Evolutionary conservation across 2,888 invertebrate species (phyloP), one percentile per base, ranked within the genome.

Genomic region (Itoplectis maculator): DNA sequence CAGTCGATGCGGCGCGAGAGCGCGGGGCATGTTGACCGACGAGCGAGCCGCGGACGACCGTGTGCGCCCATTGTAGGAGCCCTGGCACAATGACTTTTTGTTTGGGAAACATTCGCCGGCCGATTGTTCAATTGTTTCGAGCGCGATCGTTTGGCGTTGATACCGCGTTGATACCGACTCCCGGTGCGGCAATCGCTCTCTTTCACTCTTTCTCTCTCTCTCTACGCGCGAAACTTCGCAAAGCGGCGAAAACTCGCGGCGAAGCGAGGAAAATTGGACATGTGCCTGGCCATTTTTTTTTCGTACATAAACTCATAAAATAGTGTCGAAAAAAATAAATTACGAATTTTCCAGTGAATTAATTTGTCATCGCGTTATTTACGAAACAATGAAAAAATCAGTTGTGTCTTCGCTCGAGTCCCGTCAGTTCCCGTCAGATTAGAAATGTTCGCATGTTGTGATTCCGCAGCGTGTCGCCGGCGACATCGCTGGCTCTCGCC

Each of bases 21-120:
- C 45, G 49, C 78, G 77, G 77, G 79, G 84, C 88, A 88, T 90
- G 90, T 90, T 90, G 90, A 90, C 83, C 73, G 84, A 89, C 84
- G 81, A 84, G 74, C 68, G 84, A 86, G 86, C 86, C 86, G 86
- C 73, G 79, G 77, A 85, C 79, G 85, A 84, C 86, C 80, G 86
- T 90, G 87, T 90, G 88, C 88, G 84, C 89, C 89, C 88, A 91
- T 91, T 91, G 91, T 91, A 91, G 88, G 47, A 61, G 87, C 81
- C 85, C 29, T 5, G 5, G 87, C 86, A 91, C 91, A 91, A 91
- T 91, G 89, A 88, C 72, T 75, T 85, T n/a, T 73, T 91, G 91
- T 91, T 91, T 91, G 85, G 85, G 86, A 85, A 90, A 91, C 88
- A 90, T 81, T 79, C 82, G 82, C 73, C 73, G 68, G 79, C 76